Evolutionary conservation across 2,888 invertebrate species (phyloP).

Genomic region (Drosophila longiperda): DNA sequence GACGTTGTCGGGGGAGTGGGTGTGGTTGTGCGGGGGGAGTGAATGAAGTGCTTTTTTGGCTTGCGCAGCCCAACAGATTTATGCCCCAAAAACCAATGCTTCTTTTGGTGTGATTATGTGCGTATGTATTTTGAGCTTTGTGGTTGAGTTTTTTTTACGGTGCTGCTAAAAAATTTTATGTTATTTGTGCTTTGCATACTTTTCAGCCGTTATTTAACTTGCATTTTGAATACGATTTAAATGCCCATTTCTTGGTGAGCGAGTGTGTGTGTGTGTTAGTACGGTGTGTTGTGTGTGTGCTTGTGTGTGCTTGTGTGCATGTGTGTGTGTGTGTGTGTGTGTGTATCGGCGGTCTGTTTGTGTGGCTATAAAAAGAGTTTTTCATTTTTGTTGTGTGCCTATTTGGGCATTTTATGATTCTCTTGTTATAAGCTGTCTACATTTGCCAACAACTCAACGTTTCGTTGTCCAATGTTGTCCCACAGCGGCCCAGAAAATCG

Average conservation of each 20-base stretch:
- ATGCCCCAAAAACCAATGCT: constrained; percentile 11
- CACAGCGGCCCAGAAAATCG: background rate
- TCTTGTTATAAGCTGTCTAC: constrained; percentile 51
- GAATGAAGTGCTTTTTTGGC: background rate
- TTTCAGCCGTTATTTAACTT: constrained; percentile 70
- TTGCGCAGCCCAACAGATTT: constrained; percentile 28
- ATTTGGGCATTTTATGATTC: constrained; percentile 58
- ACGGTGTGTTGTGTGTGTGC: background rate
- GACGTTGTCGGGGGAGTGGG: background rate
- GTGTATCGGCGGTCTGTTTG: constrained; percentile 12
- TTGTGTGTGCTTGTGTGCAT: background rate
- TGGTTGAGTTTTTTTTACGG: constrained; percentile 51
- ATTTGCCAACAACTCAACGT: constrained; percentile 2
- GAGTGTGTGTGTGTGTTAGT: constrained; percentile 1
- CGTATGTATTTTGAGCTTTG: constrained; percentile 35
- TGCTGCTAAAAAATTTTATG: constrained; percentile 52
- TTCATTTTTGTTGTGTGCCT: background rate
- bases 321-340: background rate
- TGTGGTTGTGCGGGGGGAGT: background rate
- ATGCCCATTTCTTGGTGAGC: constrained; percentile 52
- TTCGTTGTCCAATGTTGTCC: constrained; percentile 1
- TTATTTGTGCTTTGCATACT: constrained; percentile 74
- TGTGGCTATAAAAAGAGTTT: constrained; percentile 62
- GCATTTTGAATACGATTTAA: constrained; percentile 75
- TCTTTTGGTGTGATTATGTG: constrained; percentile 1